Evolutionary conservation across 2,888 invertebrate species (phyloP).

Genomic region (Hetaerina titia): DNA sequence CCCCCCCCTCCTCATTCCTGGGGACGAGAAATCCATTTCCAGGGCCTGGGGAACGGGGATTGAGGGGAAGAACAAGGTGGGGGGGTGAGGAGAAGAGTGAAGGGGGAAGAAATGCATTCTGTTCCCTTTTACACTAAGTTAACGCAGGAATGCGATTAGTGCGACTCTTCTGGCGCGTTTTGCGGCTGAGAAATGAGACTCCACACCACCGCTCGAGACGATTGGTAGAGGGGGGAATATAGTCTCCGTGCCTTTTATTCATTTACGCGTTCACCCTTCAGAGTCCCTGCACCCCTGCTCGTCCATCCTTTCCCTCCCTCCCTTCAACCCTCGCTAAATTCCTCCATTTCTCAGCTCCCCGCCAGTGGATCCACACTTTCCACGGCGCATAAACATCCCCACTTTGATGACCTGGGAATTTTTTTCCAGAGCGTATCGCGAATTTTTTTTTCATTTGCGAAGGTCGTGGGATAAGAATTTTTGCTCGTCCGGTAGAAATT

Average conservation of each 20-base stretch:
- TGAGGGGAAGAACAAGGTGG: neutral
- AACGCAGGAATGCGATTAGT: conserved; percentile 42
- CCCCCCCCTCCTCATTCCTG: too few relatives aligned
- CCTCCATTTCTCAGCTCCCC: neutral
- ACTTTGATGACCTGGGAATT: neutral
- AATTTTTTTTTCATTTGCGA: neutral
- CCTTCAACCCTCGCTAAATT: neutral
- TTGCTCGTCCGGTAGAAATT: neutral
- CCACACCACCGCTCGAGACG: conserved; percentile 30
- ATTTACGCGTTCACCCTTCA: neutral
- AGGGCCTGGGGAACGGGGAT: neutral
- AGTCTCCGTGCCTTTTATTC: neutral
- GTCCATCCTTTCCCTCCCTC: neutral
- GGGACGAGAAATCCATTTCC: neutral
- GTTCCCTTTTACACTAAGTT: neutral
- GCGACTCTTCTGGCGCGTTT: conserved; percentile 8
- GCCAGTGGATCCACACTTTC: neutral
- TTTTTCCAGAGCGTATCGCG: neutral
- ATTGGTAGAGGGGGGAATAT: neutral
- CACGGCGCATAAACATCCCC: conserved; percentile 25
- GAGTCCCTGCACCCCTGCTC: neutral
- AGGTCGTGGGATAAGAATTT: neutral
- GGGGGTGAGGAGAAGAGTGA: neutral
- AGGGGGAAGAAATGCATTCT: neutral
- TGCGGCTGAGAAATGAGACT: conserved; percentile 39